phyloP scores from a whole-genome alignment of 2,113 vertebrate species.

The Carollia perspicillata region DNA sequence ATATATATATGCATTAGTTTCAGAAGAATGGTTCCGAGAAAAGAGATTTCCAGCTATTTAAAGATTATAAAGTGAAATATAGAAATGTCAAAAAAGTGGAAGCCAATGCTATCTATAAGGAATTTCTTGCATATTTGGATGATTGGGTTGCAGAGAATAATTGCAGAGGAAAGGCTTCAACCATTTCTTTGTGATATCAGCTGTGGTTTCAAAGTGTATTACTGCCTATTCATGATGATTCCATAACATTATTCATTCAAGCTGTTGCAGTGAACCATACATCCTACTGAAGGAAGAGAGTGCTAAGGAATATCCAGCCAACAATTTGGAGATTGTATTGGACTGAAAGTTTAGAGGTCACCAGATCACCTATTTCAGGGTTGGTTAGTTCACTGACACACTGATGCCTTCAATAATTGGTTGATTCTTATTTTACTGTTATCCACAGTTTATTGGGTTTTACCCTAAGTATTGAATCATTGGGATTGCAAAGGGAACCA shows the following conservation, averaged over 20 bases:
- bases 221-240: not conserved
- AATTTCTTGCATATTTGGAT: not conserved
- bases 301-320: too few species aligned
- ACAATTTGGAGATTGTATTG: not conserved
- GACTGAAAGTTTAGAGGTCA: not conserved
- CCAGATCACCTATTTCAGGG: not conserved
- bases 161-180: not conserved
- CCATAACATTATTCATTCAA: not conserved
- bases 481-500: not conserved
- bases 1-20: not conserved
- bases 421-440: not conserved
- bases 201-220: not conserved
- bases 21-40: not conserved
- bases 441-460: not conserved
- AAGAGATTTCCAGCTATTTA: not conserved
- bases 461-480: not conserved
- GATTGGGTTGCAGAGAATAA: not conserved
- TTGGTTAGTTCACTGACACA: not conserved
- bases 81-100: not conserved
- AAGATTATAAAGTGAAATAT: not conserved
- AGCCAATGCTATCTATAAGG: not conserved
- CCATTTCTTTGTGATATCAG: not conserved
- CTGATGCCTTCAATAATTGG: too few species aligned
- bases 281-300: rapidly evolving
- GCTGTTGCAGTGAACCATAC: not conserved